Percentiles rank a stretch among this genome's conserved stretches.
Evolutionary conservation across 2,113 vertebrate genomes (phyloP).

Genomic region (Proteles cristata): DNA sequence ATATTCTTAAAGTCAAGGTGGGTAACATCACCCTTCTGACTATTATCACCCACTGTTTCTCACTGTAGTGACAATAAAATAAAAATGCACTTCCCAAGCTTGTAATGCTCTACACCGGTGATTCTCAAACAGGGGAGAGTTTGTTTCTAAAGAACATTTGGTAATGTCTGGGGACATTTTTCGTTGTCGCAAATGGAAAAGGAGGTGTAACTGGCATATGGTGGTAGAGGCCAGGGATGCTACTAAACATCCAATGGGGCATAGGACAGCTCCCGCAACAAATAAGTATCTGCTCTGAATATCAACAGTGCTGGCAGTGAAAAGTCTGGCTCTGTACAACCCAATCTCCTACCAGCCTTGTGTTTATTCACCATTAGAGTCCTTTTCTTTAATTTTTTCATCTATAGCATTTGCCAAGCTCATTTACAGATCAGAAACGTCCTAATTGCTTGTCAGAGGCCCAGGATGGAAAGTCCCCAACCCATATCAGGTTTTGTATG

Average conservation of each 20-base stretch:
- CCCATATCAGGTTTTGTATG: not conserved
- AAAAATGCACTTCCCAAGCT: not conserved
- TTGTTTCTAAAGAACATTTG: too few relatives aligned
- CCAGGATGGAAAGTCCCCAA: not conserved
- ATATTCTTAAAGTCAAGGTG: not conserved
- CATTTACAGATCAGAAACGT: not conserved
- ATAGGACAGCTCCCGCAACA: not conserved
- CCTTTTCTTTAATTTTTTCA: not conserved
- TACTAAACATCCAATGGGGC: too few relatives aligned
- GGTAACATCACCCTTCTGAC: fast-evolving
- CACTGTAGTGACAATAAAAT: not conserved
- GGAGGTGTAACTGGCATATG: not conserved
- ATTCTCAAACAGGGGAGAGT: too few relatives aligned
- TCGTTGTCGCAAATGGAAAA: not conserved
- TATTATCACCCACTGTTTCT: fast-evolving
- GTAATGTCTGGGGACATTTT: not conserved
- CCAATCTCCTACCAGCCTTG: not conserved
- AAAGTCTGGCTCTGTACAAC: not conserved
- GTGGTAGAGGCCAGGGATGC: not conserved
- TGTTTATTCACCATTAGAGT: not conserved
- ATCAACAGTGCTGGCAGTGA: fast-evolving
- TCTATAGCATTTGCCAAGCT: not conserved
- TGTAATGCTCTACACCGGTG: fast-evolving
- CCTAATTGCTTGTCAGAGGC: not conserved
- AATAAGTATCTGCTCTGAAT: not conserved